phyloP scores from a whole-genome alignment of 1,140 invertebrate genomes.

The Babylonia areolata region DNA sequence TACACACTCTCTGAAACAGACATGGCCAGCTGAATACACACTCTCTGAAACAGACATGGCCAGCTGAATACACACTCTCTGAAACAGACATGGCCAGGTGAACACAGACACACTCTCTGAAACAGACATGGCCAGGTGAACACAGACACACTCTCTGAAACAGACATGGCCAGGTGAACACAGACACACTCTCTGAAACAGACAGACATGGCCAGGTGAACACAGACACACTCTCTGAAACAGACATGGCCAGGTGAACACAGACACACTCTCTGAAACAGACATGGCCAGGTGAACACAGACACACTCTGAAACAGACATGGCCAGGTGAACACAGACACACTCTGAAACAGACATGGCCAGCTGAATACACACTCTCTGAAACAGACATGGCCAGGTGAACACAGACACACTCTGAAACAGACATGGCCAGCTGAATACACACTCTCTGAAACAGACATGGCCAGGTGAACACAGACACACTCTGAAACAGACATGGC shows the following conservation, averaged over 20 bases:
- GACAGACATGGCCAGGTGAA: constrained; percentile 82
- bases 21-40: constrained; percentile 92
- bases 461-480: constrained; percentile 89
- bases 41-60: constrained; percentile 79
- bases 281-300: constrained; percentile 88
- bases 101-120: constrained; percentile 85
- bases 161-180: constrained; percentile 86
- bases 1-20: constrained; percentile 82
- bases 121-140: constrained; percentile 85
- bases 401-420: constrained; percentile 85
- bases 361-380: constrained; percentile 89
- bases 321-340: constrained; percentile 89
- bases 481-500: constrained; percentile 80
- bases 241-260: constrained; percentile 86
- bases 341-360: constrained; percentile 80
- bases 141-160: constrained; percentile 84
- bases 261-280: constrained; percentile 83
- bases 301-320: constrained; percentile 81
- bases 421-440: constrained; percentile 89
- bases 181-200: constrained; percentile 83
- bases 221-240: constrained; percentile 84
- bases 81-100: constrained; percentile 84
- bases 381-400: constrained; percentile 84
- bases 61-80: constrained; percentile 89
- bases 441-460: constrained; percentile 80